Evolutionary conservation across 2,113 vertebrate genomes (phyloP), one percentile per base, ranked within the genome.

Genomic region (Menidia beryllina): DNA sequence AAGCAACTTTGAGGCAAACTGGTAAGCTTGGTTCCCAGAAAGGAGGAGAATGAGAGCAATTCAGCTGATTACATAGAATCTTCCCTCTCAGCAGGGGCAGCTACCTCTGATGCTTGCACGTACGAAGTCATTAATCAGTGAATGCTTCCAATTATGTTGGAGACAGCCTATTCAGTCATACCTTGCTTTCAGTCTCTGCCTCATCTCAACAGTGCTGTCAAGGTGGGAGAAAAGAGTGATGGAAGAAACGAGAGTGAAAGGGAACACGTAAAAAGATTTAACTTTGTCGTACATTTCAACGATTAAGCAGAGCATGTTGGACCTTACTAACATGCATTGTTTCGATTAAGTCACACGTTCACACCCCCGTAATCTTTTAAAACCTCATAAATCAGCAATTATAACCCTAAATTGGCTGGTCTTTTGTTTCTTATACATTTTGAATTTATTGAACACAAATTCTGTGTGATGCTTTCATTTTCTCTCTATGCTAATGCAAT

Each of bases 121-220:
- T 75, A 77, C 77, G 75, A 83, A 88, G 88, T 87, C 87, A 88
- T 90, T 88, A 87, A 90, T 91, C 88, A 90, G 75, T 91, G 86
- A 87, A 86, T 12, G 71, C 62, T 75, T 83, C 72, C 86, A 91
- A 83, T 87, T 88, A 88, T 73, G 72, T 55, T 45, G 55, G 49
- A 79, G 82, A 89, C 82, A 81, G 75, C 75, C 69, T 78, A 81
- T 88, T 84, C 72, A 83, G 83, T 89, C 69, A 86, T 73, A 86
- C 78, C 62, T 82, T 71, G 56, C 80, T 74, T 72, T 78, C 65
- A 54, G 27, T 77, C 72, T 83, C 61, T 75, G 59, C 50, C 39
- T 52, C 62, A 72, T 89, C 80, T 58, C 64, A 80, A 57, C 14
- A 50, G 63, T 36, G 50, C 38, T 74, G 38, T 63, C 17, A 63